Percentiles rank a stretch among this genome's conserved stretches.
phyloP scores from a whole-genome alignment of 1,140 invertebrate genomes.

The Drosophila pseudoananassae region DNA sequence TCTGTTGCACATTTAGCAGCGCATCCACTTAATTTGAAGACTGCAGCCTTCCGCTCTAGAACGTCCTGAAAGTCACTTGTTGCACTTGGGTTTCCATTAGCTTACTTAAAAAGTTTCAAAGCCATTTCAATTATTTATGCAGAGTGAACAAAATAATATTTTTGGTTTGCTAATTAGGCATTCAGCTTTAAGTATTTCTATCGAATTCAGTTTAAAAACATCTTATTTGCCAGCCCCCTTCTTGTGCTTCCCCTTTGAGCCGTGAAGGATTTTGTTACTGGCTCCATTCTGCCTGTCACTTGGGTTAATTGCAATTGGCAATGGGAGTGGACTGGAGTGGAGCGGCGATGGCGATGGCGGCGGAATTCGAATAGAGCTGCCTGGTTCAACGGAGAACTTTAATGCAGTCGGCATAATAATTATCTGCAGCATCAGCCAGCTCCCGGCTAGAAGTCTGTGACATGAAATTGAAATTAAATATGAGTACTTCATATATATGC shows the following conservation, averaged over 20 bases:
- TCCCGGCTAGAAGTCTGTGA: conserved; percentile 52
- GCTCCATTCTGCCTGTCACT: conserved; percentile 66
- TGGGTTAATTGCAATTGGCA: conserved; percentile 74
- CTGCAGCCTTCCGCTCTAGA: conserved; percentile 34
- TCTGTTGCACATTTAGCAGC: conserved; percentile 57
- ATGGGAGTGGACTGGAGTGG: conserved; percentile 1
- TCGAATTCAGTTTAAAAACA: conserved; percentile 1
- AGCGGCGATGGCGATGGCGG: not conserved
- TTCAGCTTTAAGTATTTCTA: not conserved
- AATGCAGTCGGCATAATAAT: conserved; percentile 74
- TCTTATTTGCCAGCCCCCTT: conserved; percentile 6
- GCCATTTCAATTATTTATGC: not conserved
- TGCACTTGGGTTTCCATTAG: conserved; percentile 11
- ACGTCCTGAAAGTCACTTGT: conserved; percentile 23
- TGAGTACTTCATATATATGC: conserved; percentile 45
- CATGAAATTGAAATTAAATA: conserved; percentile 79
- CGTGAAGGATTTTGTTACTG: conserved; percentile 36
- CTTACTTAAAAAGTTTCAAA: not conserved
- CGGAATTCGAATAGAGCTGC: conserved; percentile 16
- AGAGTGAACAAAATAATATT: not conserved
- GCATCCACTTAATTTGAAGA: conserved; percentile 64
- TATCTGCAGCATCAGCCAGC: conserved; percentile 65
- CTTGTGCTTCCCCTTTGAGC: conserved; percentile 7
- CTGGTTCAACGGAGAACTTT: conserved; percentile 32
- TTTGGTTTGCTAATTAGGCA: not conserved